Conservation (phyloP, 2,888 invertebrate genomes). For the Drosophila demipolita region DNA sequence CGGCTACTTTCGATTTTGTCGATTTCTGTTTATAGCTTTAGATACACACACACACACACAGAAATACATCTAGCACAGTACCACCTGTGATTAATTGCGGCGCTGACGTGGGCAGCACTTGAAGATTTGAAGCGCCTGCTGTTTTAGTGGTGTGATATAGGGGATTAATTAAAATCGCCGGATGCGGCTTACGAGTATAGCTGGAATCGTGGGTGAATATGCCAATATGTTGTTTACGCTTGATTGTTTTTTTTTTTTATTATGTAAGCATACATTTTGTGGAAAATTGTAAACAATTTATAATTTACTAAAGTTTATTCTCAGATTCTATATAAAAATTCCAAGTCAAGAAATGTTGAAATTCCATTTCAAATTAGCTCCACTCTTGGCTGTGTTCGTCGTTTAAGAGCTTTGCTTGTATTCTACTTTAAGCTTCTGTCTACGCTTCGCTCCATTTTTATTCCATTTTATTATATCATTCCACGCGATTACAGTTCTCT, state of each 20-base stretch:
- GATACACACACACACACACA: neutral
- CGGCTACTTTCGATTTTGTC: constrained; percentile 55
- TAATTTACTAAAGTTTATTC: neutral
- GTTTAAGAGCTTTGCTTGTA: neutral
- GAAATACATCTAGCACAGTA: neutral
- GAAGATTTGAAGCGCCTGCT: constrained; percentile 11
- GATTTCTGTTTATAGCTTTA: constrained; percentile 49
- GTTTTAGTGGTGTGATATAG: constrained; percentile 30
- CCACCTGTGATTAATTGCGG: constrained; percentile 43
- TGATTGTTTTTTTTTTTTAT: neutral
- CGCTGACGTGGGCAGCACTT: constrained; percentile 40
- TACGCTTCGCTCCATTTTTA: constrained; percentile 19
- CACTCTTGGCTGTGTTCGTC: neutral
- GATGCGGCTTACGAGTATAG: neutral
- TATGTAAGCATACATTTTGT: neutral
- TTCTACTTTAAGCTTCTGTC: constrained; percentile 5
- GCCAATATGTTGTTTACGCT: neutral
- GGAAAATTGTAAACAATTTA: neutral
- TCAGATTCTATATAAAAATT: neutral
- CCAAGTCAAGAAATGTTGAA: neutral
- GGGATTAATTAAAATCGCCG: constrained; percentile 20
- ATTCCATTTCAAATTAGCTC: neutral
- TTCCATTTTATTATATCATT: constrained; percentile 15
- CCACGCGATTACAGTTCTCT: constrained; percentile 4
- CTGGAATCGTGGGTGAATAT: constrained; percentile 6